Percentiles rank a stretch among this genome's conserved stretches.
Evolutionary conservation across 37 sponge, comb jelly and placozoan genomes (phyloP).

Genomic region (Cladorhizidae sp.): DNA sequence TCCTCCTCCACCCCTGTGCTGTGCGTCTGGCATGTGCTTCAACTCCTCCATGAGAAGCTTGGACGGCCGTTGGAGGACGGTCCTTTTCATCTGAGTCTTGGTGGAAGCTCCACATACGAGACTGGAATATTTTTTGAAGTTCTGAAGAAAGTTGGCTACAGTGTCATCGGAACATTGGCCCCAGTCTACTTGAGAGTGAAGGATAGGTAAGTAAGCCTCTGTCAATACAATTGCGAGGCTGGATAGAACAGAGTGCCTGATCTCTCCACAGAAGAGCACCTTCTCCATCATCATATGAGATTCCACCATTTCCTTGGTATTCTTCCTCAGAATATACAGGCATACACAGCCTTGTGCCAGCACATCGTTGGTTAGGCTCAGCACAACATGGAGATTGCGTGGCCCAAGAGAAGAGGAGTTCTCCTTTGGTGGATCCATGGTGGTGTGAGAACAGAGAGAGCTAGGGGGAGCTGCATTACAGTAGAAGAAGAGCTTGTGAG

Average conservation of each 20-base stretch:
- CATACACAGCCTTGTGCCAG: slow-evolving; percentile 43
- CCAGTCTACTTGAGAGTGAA: slow-evolving; percentile 78
- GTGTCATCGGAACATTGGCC: slow-evolving; percentile 60
- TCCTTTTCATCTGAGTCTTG: slow-evolving; percentile 20
- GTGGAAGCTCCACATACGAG: slow-evolving; percentile 37
- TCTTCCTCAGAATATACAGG: slow-evolving; percentile 64
- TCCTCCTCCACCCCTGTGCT: slow-evolving; percentile 16
- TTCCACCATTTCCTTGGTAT: slow-evolving; percentile 47
- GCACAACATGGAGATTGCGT: slow-evolving; percentile 45
- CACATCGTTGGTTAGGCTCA: slow-evolving; percentile 43
- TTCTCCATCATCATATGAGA: slow-evolving; percentile 52
- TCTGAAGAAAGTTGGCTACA: slow-evolving; percentile 54
- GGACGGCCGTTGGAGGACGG: slow-evolving; percentile 35
- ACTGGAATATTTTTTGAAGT: slow-evolving; percentile 39
- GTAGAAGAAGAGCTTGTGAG: slow-evolving; percentile 83
- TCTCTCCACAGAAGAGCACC: slow-evolving; percentile 84
- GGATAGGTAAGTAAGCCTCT: slow-evolving; percentile 74
- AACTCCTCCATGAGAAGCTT: slow-evolving; percentile 9
- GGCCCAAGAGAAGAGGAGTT: slow-evolving; percentile 10
- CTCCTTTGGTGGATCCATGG: slow-evolving; percentile 3
- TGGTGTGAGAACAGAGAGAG: not conserved
- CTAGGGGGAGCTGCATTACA: slow-evolving; percentile 52
- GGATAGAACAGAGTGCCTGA: slow-evolving; percentile 73
- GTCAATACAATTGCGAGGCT: slow-evolving; percentile 65
- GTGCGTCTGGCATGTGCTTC: not conserved